phyloP scores from a whole-genome alignment of 2,888 invertebrate species.

The Pollenia labialis region DNA sequence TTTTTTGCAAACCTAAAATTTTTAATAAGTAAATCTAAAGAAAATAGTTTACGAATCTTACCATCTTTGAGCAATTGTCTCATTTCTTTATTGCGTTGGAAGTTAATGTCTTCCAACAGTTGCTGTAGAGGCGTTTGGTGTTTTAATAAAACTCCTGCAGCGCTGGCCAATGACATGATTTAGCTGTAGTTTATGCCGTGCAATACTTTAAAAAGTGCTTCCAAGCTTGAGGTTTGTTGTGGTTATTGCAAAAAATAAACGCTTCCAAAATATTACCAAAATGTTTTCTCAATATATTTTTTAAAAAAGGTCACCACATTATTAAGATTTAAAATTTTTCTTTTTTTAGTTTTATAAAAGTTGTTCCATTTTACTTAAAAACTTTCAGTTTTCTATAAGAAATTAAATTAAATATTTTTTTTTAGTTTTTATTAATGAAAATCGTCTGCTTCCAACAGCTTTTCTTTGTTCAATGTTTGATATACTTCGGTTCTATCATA shows the following conservation, averaged over 20 bases:
- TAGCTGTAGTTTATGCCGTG: background rate
- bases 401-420: background rate
- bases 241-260: constrained; percentile 34
- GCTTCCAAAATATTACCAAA: constrained; percentile 45
- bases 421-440: constrained; percentile 28
- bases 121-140: constrained; percentile 91
- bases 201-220: constrained; percentile 3
- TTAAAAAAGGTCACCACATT: constrained; percentile 58
- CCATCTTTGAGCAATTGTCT: constrained; percentile 94
- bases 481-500: constrained; percentile 31
- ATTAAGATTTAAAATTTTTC: background rate
- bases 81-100: constrained; percentile 96
- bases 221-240: constrained; percentile 48
- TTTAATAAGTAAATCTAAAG: background rate
- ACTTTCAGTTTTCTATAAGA: background rate
- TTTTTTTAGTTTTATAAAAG: constrained; percentile 13
- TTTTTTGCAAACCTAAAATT: constrained; percentile 6
- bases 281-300: background rate
- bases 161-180: constrained; percentile 81
- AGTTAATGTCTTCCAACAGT: constrained; percentile 95
- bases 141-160: constrained; percentile 82
- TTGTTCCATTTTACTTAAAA: constrained; percentile 7
- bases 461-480: constrained; percentile 61
- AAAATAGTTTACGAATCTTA: constrained; percentile 80
- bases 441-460: constrained; percentile 36